phyloP scores from a whole-genome alignment of 2,888 invertebrate species.

The Calephelis perditalis region DNA sequence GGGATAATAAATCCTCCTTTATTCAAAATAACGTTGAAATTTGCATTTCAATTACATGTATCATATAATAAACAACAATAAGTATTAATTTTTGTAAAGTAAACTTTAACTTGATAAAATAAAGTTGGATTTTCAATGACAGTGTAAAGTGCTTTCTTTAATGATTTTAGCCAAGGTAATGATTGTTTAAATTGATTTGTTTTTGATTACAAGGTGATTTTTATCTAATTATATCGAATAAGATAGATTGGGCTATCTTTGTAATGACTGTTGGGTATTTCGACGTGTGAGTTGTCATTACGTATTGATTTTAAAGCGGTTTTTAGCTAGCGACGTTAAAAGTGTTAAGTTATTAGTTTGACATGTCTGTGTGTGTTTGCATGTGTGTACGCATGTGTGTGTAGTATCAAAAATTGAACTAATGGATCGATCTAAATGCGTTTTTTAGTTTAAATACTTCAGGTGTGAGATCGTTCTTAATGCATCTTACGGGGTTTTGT shows the following conservation, averaged over 20 bases:
- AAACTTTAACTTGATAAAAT: conserved; percentile 18
- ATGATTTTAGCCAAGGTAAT: conserved; percentile 6
- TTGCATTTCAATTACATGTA: conserved; percentile 14
- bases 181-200: conserved; percentile 19
- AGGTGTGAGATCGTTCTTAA: too few relatives aligned
- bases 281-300: too few relatives aligned
- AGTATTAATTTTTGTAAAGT: conserved; percentile 19
- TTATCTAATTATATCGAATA: conserved; percentile 17
- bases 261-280: too few relatives aligned
- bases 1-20: conserved; percentile 23
- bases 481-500: too few relatives aligned
- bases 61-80: conserved; percentile 16
- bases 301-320: too few relatives aligned
- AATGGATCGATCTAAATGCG: too few relatives aligned
- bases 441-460: too few relatives aligned
- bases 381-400: too few relatives aligned
- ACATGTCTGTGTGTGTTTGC: too few relatives aligned
- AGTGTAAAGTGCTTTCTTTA: neutral
- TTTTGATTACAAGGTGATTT: conserved; percentile 16
- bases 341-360: too few relatives aligned
- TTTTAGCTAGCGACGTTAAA: too few relatives aligned
- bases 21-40: conserved; percentile 14
- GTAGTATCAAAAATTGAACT: too few relatives aligned
- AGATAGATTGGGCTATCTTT: neutral
- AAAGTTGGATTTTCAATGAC: conserved; percentile 38